These are phyloP conservation scores for Theocolax elegans DNA, from an alignment of 1,140 invertebrate genomes.

Conservation along the genomic window DNA sequence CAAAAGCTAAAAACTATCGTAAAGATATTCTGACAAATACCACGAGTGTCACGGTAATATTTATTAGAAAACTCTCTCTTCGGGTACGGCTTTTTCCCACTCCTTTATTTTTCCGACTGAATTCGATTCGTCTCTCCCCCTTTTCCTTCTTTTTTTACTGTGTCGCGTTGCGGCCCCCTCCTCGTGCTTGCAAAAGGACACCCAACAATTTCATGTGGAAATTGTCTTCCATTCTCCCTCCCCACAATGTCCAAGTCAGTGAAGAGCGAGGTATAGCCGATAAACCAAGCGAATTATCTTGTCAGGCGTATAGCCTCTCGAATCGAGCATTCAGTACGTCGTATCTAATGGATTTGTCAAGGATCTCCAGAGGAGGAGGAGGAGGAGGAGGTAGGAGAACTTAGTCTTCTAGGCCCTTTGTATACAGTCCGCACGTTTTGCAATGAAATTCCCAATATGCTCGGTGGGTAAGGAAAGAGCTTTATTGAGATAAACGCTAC, in stretches of 20 bases:
- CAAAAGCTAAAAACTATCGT: too few species aligned
- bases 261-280: conserved; percentile 5
- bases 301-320: conserved; percentile 23
- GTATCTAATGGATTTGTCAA: conserved; percentile 42
- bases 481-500: conserved; percentile 38
- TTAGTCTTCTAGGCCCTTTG: conserved; percentile 4
- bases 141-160: neutral
- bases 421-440: conserved; percentile 13
- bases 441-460: conserved; percentile 34
- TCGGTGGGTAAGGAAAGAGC: neutral
- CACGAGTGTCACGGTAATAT: too few species aligned
- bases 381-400: too few species aligned
- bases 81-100: too few species aligned
- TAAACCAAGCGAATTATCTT: conserved; percentile 41
- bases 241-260: neutral
- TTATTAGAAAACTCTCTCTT: too few species aligned
- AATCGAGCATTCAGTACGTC: conserved; percentile 31
- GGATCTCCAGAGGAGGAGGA: too few species aligned
- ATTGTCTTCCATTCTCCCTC: neutral
- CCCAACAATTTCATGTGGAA: neutral
- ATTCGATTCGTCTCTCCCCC: neutral
- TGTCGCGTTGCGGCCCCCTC: too few species aligned
- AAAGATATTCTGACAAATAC: too few species aligned
- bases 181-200: neutral
- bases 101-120: too few species aligned